A percentile compares a stretch with the other conserved stretches of the same genome.
Evolutionary conservation across 2,888 invertebrate genomes (phyloP).

Genomic region (Blera fallax): DNA sequence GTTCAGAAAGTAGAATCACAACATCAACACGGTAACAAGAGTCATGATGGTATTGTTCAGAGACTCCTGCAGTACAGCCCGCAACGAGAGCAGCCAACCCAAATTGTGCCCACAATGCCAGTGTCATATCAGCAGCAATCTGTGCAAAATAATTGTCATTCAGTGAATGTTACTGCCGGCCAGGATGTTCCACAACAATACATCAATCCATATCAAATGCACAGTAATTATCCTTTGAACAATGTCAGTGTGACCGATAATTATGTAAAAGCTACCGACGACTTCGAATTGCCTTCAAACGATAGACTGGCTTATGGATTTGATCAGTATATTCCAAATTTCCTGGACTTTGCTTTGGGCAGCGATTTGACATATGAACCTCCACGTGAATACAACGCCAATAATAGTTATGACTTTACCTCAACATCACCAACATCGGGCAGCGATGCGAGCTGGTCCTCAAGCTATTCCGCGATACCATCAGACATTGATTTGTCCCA

Average conservation of each 20-base stretch:
- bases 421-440: conserved; percentile 39
- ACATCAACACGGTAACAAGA: neutral
- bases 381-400: neutral
- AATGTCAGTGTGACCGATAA: neutral
- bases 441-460: conserved; percentile 56
- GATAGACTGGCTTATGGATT: conserved; percentile 13
- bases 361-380: conserved; percentile 23
- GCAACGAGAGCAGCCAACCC: conserved; percentile 17
- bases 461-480: conserved; percentile 32
- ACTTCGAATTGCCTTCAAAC: neutral
- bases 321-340: conserved; percentile 50
- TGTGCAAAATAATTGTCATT: neutral
- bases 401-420: conserved; percentile 10
- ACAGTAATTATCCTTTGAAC: conserved; percentile 6
- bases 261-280: neutral
- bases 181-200: conserved; percentile 30
- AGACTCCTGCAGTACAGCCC: conserved; percentile 74
- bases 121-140: conserved; percentile 34
- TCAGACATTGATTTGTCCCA: conserved; percentile 50
- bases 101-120: conserved; percentile 14
- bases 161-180: neutral
- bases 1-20: conserved; percentile 3
- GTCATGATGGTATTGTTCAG: conserved; percentile 75
- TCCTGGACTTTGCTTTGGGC: conserved; percentile 36
- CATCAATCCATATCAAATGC: conserved; percentile 59